Evolutionary conservation across 1,140 invertebrate genomes (phyloP).

Genomic region (Teleopsis dalmanni): DNA sequence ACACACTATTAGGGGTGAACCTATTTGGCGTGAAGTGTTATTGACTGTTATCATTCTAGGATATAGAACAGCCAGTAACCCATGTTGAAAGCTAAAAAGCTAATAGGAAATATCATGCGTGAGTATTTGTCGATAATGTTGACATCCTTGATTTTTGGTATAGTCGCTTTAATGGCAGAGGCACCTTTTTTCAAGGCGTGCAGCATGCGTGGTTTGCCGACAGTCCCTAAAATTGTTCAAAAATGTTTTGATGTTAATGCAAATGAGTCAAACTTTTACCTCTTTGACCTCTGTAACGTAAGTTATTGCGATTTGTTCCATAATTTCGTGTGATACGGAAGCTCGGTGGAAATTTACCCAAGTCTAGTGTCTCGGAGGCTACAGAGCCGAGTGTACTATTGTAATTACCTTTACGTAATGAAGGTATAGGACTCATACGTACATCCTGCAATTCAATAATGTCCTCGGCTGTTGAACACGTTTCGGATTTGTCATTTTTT

Average conservation of each 20-base stretch:
- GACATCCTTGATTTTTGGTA: slow-evolving; percentile 93
- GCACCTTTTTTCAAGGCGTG: slow-evolving; percentile 71
- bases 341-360: slow-evolving; percentile 66
- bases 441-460: slow-evolving; percentile 76
- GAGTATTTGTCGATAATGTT: slow-evolving; percentile 97
- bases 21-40: slow-evolving; percentile 20
- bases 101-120: slow-evolving; percentile 85
- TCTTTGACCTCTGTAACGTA: slow-evolving; percentile 54
- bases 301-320: slow-evolving; percentile 48
- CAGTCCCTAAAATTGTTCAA: slow-evolving; percentile 20
- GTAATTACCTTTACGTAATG: slow-evolving; percentile 61
- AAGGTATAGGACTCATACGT: slow-evolving; percentile 73
- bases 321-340: slow-evolving; percentile 64
- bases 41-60: slow-evolving; percentile 49
- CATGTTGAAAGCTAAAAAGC: slow-evolving; percentile 88
- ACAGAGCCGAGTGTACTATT: slow-evolving; percentile 40
- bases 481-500: slow-evolving; percentile 38
- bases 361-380: slow-evolving; percentile 48
- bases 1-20: slow-evolving; percentile 11
- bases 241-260: slow-evolving; percentile 28
- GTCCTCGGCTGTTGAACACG: slow-evolving; percentile 51
- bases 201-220: slow-evolving; percentile 63
- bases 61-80: slow-evolving; percentile 94
- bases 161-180: slow-evolving; percentile 68
- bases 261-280: slow-evolving; percentile 35